These are phyloP conservation scores for Orthosia cruda DNA, from an alignment of 2,888 invertebrate species.

Conservation along the genomic window DNA sequence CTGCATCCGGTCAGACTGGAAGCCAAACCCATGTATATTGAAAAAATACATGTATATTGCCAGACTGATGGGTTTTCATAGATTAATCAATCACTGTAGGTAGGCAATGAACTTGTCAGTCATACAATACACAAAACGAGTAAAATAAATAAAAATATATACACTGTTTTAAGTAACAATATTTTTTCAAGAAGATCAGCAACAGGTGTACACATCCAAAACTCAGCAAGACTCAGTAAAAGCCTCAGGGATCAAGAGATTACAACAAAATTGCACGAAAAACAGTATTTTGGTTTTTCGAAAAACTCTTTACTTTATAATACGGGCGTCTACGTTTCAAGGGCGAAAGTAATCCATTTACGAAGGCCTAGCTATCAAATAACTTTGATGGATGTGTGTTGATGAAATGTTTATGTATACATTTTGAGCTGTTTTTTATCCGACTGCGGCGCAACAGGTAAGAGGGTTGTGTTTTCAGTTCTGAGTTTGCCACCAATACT, in stretches of 20 bases:
- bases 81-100: no score
- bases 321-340: background rate
- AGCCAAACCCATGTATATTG: no score
- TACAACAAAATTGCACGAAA: constrained; percentile 32
- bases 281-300: constrained; percentile 29
- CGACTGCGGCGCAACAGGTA: background rate
- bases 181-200: background rate
- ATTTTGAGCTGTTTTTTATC: background rate
- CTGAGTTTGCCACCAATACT: background rate
- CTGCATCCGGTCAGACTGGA: no score
- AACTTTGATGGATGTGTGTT: constrained; percentile 38
- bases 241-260: constrained; percentile 24
- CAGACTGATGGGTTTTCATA: no score
- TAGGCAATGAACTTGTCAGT: no score
- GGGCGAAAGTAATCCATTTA: constrained; percentile 40
- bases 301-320: constrained; percentile 24
- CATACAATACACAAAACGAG: no score
- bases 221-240: constrained; percentile 6
- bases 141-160: no score
- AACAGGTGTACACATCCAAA: constrained; percentile 14
- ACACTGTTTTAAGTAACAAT: background rate
- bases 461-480: background rate
- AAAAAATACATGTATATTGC: no score
- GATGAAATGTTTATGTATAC: constrained; percentile 9
- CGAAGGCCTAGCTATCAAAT: constrained; percentile 28